Conservation (phyloP, 2,888 invertebrate genomes). For the Penaeus monodon region DNA sequence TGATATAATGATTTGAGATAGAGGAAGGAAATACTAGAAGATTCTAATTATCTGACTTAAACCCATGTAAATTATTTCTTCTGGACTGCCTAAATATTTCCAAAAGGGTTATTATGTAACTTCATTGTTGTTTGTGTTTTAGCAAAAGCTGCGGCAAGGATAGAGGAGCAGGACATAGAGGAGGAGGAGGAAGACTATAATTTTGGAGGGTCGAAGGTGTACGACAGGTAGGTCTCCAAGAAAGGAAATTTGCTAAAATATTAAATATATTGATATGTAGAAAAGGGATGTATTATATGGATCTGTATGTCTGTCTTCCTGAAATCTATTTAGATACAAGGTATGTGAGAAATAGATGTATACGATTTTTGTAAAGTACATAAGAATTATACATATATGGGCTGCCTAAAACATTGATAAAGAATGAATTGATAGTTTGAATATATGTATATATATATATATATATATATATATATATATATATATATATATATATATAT, state of each 20-base stretch:
- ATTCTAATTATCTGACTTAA: background rate
- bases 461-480: no score
- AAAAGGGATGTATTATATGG: background rate
- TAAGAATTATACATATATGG: no score
- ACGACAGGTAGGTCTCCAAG: slow-evolving; percentile 43
- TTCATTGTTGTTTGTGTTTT: background rate
- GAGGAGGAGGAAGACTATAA: slow-evolving; percentile 63
- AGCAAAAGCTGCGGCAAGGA: slow-evolving; percentile 29
- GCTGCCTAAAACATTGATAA: background rate
- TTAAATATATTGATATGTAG: background rate
- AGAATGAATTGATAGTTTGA: no score
- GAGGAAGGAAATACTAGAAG: background rate
- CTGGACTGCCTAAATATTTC: background rate
- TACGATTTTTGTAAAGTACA: no score
- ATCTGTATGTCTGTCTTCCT: background rate
- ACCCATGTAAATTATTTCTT: background rate
- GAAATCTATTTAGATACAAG: no score
- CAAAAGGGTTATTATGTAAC: background rate
- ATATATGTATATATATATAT: no score
- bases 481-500: no score
- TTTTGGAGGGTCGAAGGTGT: slow-evolving; percentile 54
- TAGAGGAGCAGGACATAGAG: slow-evolving; percentile 50
- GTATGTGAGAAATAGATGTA: no score
- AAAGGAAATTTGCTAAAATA: background rate
- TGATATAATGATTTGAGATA: slow-evolving; percentile 9